Conservation (phyloP, 2,888 invertebrate species). For the Polydrusus pterygomalis region DNA sequence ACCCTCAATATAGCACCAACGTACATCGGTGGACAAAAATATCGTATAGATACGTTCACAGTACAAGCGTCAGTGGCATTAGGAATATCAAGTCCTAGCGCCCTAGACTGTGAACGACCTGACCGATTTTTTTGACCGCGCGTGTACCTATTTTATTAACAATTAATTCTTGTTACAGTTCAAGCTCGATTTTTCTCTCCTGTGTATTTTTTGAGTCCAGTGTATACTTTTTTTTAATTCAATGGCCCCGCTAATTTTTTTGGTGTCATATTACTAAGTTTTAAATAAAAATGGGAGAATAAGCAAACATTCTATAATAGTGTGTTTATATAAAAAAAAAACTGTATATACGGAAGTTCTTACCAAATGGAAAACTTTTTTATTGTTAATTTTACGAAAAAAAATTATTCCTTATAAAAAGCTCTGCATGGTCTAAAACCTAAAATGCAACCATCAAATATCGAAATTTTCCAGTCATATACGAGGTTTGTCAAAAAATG, state of each 20-base stretch:
- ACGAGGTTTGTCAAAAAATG: no score
- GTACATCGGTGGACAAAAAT: constrained; percentile 71
- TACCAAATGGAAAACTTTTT: no score
- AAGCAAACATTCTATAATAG: not conserved
- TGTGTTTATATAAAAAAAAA: not conserved
- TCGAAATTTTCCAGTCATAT: no score
- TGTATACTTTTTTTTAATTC: constrained; percentile 18
- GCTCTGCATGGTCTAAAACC: no score
- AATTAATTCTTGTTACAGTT: constrained; percentile 61
- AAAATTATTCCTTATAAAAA: no score
- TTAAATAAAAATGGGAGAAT: not conserved
- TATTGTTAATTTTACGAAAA: no score
- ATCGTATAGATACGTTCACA: constrained; percentile 56
- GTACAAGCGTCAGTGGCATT: constrained; percentile 28
- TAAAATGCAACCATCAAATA: no score
- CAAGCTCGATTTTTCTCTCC: constrained; percentile 55
- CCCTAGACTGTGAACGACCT: no score
- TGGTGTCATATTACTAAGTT: not conserved
- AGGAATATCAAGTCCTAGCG: no score
- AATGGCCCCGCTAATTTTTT: constrained; percentile 14
- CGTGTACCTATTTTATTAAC: constrained; percentile 69
- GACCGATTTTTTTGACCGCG: no score
- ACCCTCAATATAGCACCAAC: constrained; percentile 71
- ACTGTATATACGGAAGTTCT: no score
- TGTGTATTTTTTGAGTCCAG: constrained; percentile 52